Base-by-base conservation (phyloP, 2,888 invertebrate species). In the Drosophila prolongata region DNA sequence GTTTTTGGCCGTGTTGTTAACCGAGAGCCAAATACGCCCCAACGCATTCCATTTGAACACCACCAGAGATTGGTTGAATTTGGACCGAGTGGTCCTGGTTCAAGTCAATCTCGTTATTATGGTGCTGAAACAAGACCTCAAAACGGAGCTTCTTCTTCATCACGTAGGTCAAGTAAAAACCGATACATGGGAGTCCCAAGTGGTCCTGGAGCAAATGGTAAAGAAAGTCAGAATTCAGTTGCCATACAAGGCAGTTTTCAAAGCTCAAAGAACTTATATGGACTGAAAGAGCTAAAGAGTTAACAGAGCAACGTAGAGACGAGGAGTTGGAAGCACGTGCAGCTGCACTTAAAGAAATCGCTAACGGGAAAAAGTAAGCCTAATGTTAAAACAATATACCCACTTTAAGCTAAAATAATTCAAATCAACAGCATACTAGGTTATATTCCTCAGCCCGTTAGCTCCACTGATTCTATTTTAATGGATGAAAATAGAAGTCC, bases 221-320 rank as follows among this genome's bases (percentile, higher is more conserved):
- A 43, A 10, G 82, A 62, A 13, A 70, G 13, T 5, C 79, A 74
- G 30, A 90, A 89, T 70, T 70, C 83, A 2, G 83, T 90, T 13
- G 83, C 90, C 5, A 90, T 91, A 30, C 91, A 91, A 53, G 92
- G 92, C 2, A 92, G 90, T 82, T 97, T 97, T 90, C 95, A 97
- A 82, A 96, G 77, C 93, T 97, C 57, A 97, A 96, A 93, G 96
- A 97, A 86, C 90, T 97, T 77, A 95, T 97, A 81, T 94, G 95
- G 56, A 95, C 95, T 35, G 97, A 97, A 89, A 94, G 96, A 50
- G 95, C 96, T 1, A 94, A 95, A 47, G 96, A 97, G 87, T 92
- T 96, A 70, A 95, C 96, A 85, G 94, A 96, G 90, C 96, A 96
- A 90, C 94, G 95, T 76, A 94, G 95, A 73, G 94, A 94, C 0